Evolutionary conservation across 2,113 vertebrate species (phyloP), one percentile per base, ranked within the genome.

Genomic region (Pachyramphus minor): DNA sequence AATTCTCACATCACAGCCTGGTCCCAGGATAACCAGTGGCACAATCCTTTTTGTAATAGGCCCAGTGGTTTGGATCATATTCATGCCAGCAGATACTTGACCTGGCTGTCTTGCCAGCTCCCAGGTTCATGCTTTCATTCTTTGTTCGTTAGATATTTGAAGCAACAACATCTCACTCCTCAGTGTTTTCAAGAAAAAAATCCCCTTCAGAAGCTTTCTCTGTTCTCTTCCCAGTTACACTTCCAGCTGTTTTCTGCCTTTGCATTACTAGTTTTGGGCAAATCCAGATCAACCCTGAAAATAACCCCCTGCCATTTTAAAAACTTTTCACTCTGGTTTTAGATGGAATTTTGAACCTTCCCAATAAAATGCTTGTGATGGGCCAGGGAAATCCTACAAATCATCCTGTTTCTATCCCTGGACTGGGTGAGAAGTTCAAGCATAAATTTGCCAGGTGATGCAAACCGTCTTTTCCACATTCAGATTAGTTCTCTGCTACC

Each of bases 221-320:
- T 71, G 52, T 63, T 93, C 60, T 92, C 41, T 75, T 90, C 52
- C 52, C 80, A 68, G 49, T 47, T 75, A 27, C 4, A n/a, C 47
- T 42, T 92, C 69, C 89, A 94, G 93, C 52, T 92, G 84, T 1
- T 56, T 95, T 89, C 76, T 68, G 50, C 84, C 37, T 89, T 91
- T 81, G 30, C 37, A 6, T 71, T 81, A 25, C 47, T 49, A 47
- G 68, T 21, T 78, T 56, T 89, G 73, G 92, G 80, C 73, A 93
- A 87, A 92, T 72, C 56, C 73, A 94, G 86, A 73, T 77, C 93
- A 91, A 59, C 49, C 60, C 66, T 75, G 56, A 81, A 95, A 95
- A 94, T 9, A 90, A 59, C 24, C 52, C 39, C 53, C 31, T 58
- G 37, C 23, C 53, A 68, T 79, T 82, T 87, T 21, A 2, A 72